Evolutionary conservation across 2,113 vertebrate genomes (phyloP).

Genomic region (Corydoras sp.): DNA sequence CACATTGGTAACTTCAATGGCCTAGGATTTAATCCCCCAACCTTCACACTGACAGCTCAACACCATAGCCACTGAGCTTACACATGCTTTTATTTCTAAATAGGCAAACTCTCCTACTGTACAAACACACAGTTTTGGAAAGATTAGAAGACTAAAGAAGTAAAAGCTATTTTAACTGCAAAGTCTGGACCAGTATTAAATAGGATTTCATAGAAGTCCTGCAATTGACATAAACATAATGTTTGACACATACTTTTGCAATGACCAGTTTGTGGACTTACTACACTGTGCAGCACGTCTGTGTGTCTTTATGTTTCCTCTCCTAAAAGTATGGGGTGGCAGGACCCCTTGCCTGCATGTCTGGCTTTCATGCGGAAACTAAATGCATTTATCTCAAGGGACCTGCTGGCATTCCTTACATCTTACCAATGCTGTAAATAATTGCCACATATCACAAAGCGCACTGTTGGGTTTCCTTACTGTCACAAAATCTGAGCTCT

Average conservation of each 20-base stretch:
- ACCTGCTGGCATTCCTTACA: constrained; percentile 26
- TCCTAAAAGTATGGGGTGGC: neutral
- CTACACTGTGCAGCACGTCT: too few species aligned
- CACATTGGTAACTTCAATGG: neutral
- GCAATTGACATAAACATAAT: too few species aligned
- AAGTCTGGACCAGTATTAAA: too few species aligned
- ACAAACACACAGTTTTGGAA: too few species aligned
- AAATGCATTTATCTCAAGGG: constrained; percentile 8
- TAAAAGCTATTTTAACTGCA: too few species aligned
- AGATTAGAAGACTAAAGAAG: too few species aligned
- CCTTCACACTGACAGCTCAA: neutral
- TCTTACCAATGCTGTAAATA: constrained; percentile 9
- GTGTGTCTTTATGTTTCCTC: neutral
- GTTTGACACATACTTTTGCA: too few species aligned
- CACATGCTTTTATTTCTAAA: too few species aligned
- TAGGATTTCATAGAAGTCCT: too few species aligned
- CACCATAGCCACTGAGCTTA: too few species aligned
- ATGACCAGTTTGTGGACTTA: too few species aligned
- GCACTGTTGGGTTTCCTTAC: constrained; percentile 11
- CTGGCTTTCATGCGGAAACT: neutral
- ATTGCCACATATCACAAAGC: constrained; percentile 18
- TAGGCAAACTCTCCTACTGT: too few species aligned
- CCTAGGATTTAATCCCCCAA: neutral
- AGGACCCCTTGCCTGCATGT: neutral
- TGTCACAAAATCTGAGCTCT: neutral